Evolutionary conservation across 2,888 invertebrate species (phyloP), one percentile per base, ranked within the genome.

Genomic region (Lutraria lutraria): DNA sequence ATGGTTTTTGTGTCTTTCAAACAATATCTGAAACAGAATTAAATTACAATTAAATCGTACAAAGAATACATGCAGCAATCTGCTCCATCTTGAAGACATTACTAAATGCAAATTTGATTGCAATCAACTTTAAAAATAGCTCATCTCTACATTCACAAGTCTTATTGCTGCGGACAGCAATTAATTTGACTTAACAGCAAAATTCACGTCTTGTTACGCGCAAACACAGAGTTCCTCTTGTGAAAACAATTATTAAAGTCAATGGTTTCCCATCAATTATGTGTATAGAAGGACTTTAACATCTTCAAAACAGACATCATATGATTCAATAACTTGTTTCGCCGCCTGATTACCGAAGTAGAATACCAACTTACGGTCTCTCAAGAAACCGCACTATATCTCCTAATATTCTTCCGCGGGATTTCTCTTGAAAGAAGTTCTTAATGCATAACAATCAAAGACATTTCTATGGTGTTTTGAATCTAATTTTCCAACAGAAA

Each of bases 401-500:
- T 87, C 89, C 88, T 90, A 89, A 89, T 89, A 89, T 90, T 87
- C 88, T 79, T 92, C 84, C 90, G 89, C 90, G 79, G 88, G 88
- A 85, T 87, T 89, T 92, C 87, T 87, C 82, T 87, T 85, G 84
- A 80, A 83, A 83, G 84, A 63, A 43, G 84, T 81, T 63, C 80
- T 81, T 53, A 79, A 81, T 54, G 87, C 83, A 85, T 81, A 80
- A 88, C 86, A 88, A 90, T 87, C 82, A 86, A 52, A 82, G 83
- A 85, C 86, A 88, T 89, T 92, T 92, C 91, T 87, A 90, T 92
- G 86, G 88, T 88, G 82, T 89, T 91, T 89, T 89, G 91, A 91
- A 91, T 91, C 92, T 91, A 88, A 92, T 92, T 92, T 92, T 88
- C 92, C 85, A 86, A 91, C 92, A 91, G 91, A 92, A 90, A 89